Percentiles rank a stretch among this genome's conserved stretches.
Conservation (phyloP, 2,113 vertebrate genomes). For the Meleagris gallopavo region DNA sequence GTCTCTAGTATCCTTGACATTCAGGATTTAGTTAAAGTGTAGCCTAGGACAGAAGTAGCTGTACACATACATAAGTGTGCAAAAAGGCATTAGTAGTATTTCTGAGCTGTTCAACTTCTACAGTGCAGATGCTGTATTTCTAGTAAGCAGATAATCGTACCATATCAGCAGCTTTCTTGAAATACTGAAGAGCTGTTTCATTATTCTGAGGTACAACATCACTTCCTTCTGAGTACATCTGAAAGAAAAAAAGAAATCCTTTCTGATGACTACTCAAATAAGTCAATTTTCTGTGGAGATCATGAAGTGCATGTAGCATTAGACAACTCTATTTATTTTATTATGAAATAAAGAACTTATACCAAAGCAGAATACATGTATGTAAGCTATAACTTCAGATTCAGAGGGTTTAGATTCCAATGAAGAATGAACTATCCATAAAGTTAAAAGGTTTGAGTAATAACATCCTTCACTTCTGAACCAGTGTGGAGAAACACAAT, state of each 20-base stretch:
- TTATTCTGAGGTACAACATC: constrained; percentile 94
- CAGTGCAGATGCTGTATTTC: not conserved
- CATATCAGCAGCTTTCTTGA: constrained; percentile 97
- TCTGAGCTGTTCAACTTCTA: not conserved
- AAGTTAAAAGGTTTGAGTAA: not conserved
- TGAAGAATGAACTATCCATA: not conserved
- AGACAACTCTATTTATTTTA: not conserved
- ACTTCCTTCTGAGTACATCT: constrained; percentile 99
- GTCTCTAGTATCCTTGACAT: not conserved
- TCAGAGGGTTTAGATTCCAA: not conserved
- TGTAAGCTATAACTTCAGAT: not conserved
- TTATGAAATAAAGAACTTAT: not conserved
- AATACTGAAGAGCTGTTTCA: constrained; percentile 95
- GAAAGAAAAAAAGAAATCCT: constrained; percentile 48
- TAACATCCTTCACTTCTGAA: not conserved
- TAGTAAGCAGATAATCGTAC: constrained; percentile 72
- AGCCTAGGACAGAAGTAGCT: not conserved
- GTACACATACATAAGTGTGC: not conserved
- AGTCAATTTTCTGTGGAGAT: not conserved
- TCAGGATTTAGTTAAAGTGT: not conserved
- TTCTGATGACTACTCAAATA: not conserved
- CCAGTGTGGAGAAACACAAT: not conserved
- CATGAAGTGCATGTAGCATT: not conserved
- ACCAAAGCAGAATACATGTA: not conserved
- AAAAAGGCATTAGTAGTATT: not conserved